phyloP scores from a whole-genome alignment of 1,140 invertebrate species.

The Drosophila burlai region DNA sequence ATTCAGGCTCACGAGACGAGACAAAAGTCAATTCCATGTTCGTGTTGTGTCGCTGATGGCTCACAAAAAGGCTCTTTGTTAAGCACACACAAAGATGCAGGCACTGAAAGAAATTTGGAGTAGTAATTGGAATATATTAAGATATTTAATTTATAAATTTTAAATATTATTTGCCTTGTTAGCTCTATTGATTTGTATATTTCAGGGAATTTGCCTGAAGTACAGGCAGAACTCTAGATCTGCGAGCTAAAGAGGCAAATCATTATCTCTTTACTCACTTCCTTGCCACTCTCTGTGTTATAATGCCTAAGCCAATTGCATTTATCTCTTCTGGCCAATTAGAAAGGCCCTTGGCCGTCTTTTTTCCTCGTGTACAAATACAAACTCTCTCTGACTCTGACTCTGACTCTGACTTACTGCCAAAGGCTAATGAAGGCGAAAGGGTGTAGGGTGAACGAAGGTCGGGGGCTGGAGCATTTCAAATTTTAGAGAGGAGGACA shows the following conservation, averaged over 20 bases:
- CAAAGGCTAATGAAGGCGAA: constrained; percentile 78
- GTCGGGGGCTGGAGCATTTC: constrained; percentile 14
- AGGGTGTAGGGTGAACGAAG: constrained; percentile 18
- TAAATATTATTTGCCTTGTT: no score
- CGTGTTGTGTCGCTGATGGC: constrained; percentile 19
- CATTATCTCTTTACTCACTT: background rate
- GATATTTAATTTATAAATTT: background rate
- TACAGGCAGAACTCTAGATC: no score
- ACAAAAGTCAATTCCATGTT: constrained; percentile 77
- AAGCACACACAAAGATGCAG: constrained; percentile 43
- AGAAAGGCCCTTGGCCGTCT: background rate
- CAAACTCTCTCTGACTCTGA: background rate
- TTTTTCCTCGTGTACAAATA: constrained; percentile 11
- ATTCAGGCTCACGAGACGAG: constrained; percentile 41
- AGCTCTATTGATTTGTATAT: no score
- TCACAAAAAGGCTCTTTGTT: constrained; percentile 71
- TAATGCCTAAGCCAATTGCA: background rate
- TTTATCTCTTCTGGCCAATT: background rate
- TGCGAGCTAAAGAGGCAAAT: no score
- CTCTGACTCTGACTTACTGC: constrained; percentile 67
- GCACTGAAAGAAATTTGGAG: constrained; percentile 10
- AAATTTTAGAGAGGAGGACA: constrained; percentile 42
- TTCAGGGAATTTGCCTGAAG: no score
- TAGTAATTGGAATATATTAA: background rate
- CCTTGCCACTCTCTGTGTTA: background rate